phyloP scores from a whole-genome alignment of 2,113 vertebrate species.

The Uria lomvia region DNA sequence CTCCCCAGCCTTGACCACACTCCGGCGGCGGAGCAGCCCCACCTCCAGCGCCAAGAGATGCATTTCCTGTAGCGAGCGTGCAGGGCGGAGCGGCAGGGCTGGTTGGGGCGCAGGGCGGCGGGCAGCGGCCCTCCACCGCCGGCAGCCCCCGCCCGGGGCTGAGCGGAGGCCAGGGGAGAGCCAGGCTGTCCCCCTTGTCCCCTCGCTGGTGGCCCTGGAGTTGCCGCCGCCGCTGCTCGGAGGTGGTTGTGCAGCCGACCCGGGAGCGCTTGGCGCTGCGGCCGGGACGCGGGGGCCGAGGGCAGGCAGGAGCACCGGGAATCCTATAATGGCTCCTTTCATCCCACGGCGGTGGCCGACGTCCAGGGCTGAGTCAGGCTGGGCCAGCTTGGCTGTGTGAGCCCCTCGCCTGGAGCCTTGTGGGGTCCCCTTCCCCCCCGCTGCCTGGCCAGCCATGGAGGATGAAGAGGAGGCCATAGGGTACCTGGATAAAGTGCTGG shows the following conservation, averaged over 20 bases:
- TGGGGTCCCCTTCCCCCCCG: slow-evolving; percentile 55
- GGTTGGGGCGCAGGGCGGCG: not conserved
- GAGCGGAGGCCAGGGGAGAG: not conserved
- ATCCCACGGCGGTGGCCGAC: not conserved
- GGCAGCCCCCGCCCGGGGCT: not conserved
- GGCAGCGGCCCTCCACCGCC: not conserved
- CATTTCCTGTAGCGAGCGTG: slow-evolving; percentile 70
- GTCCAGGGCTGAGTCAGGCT: not conserved
- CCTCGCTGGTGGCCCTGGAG: not conserved
- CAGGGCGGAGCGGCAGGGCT: slow-evolving; percentile 43
- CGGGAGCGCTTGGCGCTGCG: not conserved
- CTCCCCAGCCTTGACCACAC: slow-evolving; percentile 33
- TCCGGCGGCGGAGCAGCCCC: slow-evolving; percentile 51
- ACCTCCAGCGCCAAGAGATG: slow-evolving; percentile 62
- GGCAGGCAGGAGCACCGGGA: slow-evolving; percentile 3
- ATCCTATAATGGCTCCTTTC: slow-evolving; percentile 40
- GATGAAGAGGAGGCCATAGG: slow-evolving; percentile 87
- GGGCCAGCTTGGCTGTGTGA: not conserved
- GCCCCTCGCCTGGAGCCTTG: not conserved
- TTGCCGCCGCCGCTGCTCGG: not conserved
- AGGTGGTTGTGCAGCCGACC: not conserved
- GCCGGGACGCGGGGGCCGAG: not conserved
- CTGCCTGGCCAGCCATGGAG: slow-evolving; percentile 73
- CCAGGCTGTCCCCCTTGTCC: not conserved
- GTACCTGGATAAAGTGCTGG: slow-evolving; percentile 91